These are phyloP conservation scores for Rattus rattus DNA, from an alignment of 2,113 vertebrate genomes.

Conservation along the genomic window DNA sequence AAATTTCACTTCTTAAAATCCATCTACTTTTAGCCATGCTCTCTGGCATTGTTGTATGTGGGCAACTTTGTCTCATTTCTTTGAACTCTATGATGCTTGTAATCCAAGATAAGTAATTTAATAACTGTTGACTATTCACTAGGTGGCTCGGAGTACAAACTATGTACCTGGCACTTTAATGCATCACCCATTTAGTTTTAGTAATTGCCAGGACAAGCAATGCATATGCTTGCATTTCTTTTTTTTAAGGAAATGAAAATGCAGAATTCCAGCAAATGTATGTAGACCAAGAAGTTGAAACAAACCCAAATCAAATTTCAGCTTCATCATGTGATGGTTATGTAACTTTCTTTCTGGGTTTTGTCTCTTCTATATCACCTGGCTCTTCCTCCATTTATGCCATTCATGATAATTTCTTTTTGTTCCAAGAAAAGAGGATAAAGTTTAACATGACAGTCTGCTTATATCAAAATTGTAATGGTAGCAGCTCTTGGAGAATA, in stretches of 20 bases:
- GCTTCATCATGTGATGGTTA: not conserved
- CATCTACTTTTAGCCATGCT: fast-evolving
- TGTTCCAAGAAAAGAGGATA: not conserved
- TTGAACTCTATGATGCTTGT: not conserved
- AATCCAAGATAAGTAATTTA: not conserved
- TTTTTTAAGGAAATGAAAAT: not conserved
- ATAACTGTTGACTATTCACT: fast-evolving
- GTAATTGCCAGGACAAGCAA: not conserved
- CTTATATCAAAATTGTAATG: not conserved
- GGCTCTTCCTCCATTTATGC: not conserved
- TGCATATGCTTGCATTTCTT: not conserved
- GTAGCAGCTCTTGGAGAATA: not conserved
- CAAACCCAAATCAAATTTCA: not conserved
- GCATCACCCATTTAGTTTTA: not conserved
- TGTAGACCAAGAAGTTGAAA: not conserved
- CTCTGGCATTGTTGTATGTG: not conserved
- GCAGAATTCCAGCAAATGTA: not conserved
- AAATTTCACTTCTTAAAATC: not conserved
- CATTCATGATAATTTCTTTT: fast-evolving
- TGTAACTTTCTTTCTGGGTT: not conserved
- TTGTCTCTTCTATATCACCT: not conserved
- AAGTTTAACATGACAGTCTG: not conserved
- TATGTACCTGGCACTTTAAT: not conserved
- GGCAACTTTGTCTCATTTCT: not conserved
- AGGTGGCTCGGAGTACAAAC: not conserved